Conservation (phyloP, 1,140 invertebrate species). For the Heliconius hermathena region DNA sequence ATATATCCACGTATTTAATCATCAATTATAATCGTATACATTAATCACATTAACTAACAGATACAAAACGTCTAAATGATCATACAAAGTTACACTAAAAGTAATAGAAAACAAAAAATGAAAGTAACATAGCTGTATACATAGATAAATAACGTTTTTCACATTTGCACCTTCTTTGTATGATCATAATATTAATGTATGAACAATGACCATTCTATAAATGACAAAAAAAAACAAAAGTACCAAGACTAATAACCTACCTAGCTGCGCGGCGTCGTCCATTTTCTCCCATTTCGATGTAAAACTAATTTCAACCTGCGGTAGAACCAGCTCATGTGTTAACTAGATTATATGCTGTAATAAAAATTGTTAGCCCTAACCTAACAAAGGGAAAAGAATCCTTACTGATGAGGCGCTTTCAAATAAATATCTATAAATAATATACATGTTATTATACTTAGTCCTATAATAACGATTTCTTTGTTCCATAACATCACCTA, state of each 20-base stretch:
- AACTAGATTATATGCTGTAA: constrained; percentile 63
- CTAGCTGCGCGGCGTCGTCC: constrained; percentile 85
- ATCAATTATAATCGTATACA: not conserved
- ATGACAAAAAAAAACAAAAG: constrained; percentile 1
- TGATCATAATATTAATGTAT: constrained; percentile 1
- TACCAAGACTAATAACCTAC: constrained; percentile 65
- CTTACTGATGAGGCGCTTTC: constrained; percentile 7
- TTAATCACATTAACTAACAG: not conserved
- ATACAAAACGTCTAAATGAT: not conserved
- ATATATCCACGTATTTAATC: constrained; percentile 45
- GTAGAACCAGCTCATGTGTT: constrained; percentile 66
- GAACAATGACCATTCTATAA: not conserved
- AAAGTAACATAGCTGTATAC: too few species aligned
- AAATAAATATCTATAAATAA: constrained; percentile 23
- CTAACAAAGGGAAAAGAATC: constrained; percentile 62
- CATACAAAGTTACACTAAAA: not conserved
- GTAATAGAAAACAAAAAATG: too few species aligned
- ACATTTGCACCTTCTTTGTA: not conserved
- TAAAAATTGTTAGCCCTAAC: constrained; percentile 72
- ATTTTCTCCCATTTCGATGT: constrained; percentile 85
- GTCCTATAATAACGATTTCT: not conserved
- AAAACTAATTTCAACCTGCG: constrained; percentile 80
- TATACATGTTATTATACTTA: constrained; percentile 15
- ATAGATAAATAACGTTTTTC: not conserved
- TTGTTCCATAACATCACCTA: not conserved